Base-by-base conservation (phyloP, 2,113 vertebrate genomes). In the Cinclus cinclus region DNA sequence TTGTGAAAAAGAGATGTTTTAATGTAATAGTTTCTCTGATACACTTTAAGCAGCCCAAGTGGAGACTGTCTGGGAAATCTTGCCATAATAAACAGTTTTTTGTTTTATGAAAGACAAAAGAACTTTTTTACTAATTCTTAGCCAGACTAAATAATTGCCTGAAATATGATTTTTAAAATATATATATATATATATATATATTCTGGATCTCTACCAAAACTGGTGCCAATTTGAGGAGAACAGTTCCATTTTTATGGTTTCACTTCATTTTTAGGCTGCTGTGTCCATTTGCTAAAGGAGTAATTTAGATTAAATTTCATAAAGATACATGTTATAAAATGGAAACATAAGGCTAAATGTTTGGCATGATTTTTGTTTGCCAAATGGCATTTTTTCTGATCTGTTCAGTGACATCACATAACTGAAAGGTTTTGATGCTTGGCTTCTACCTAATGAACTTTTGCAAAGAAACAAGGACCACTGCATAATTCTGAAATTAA, bases 341-440 rank as follows among this genome's bases (percentile, higher is more conserved):
- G 3, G 15, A 12, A 89, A 56, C 19, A 35, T 16, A 33, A 7
- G 6, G 7, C 10, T 56, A 10, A 56, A 24, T 15, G 6, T 37
- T 88, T 83, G 10, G 5, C 17, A 15, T 35, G 18, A 41, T 71
- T 89, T 71, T 60, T 4, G 30, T 73, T 35, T 37, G 10, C 3
- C 63, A 79, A 62, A n/a, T 39, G 2, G 10, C 8, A 8, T 53
- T 15, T 86, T 42, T 67, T 50, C 52, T 56, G 6, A 21, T 53
- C 46, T 46, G 3, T 50, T 71, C 11, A 31, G 3, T 46, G 41
- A 6, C 0, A 2, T 39, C 4, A 15, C 6, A 1, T 49, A 13
- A 33, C 21, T 50, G 15, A 47, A 15, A 7, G 2, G 0, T 44
- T 83, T 69, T 77, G 31, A 42, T 53, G 22, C 17, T 64, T 60